These are phyloP conservation scores for cattle (Bos taurus) DNA, from an alignment of 2,113 vertebrate species.

Conservation along the genomic window DNA sequence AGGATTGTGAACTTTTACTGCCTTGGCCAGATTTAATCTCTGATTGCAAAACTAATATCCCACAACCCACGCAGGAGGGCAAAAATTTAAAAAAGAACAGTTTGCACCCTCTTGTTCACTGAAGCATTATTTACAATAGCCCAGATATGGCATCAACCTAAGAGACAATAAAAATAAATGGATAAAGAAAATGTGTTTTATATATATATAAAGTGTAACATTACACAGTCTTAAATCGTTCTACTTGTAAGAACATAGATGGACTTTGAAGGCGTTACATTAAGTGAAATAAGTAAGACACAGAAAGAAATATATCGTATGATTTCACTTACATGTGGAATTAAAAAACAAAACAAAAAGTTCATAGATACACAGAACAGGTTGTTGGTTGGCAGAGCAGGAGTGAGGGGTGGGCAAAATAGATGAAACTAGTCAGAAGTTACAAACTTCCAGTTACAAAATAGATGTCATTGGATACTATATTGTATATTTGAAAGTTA, in stretches of 20 bases:
- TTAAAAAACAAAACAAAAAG: not conserved
- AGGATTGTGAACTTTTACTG: not conserved
- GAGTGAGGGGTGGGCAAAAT: not conserved
- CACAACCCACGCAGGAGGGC: accelerated
- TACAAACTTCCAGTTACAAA: not conserved
- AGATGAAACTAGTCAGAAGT: not conserved
- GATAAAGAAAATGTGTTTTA: not conserved
- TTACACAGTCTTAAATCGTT: not conserved
- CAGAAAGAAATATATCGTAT: not conserved
- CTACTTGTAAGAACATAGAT: not conserved
- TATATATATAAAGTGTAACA: not conserved
- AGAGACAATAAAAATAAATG: not conserved
- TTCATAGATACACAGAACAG: not conserved
- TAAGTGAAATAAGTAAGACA: not conserved
- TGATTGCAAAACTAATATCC: not conserved
- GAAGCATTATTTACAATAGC: not conserved
- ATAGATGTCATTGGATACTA: not conserved
- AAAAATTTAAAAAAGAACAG: not conserved
- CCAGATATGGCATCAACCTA: not conserved
- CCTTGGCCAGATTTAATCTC: not conserved
- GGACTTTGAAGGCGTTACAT: not conserved
- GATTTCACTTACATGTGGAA: not conserved
- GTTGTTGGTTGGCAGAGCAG: not conserved
- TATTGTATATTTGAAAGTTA: not conserved
- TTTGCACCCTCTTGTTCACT: not conserved